Conservation (phyloP, 1,140 invertebrate genomes). For the Meloidogyne floridensis region DNA sequence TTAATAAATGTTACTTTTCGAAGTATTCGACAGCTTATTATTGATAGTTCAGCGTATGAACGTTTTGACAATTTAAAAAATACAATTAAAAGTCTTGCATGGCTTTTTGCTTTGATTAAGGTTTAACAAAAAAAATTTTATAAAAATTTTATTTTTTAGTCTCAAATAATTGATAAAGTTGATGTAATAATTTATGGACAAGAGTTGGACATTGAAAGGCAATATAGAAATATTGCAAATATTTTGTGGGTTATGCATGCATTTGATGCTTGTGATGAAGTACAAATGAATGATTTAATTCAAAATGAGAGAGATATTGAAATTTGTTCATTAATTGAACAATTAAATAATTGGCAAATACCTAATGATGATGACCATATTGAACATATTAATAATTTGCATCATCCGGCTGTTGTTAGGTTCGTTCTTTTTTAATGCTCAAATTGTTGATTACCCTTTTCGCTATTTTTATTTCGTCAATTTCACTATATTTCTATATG, state of each 20-base stretch:
- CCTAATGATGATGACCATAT: slow-evolving; percentile 29
- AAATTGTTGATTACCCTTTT: neutral
- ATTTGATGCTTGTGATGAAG: slow-evolving; percentile 26
- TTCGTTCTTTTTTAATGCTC: neutral
- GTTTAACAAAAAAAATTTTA: neutral
- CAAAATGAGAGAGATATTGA: slow-evolving; percentile 13
- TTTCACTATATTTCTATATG: no score
- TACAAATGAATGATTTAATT: neutral
- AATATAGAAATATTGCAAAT: slow-evolving; percentile 19
- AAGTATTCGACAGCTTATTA: slow-evolving; percentile 12
- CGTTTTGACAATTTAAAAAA: slow-evolving; percentile 31
- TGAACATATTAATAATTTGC: slow-evolving; percentile 13
- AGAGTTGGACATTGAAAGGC: neutral
- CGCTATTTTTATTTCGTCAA: no score
- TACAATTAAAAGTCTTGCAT: slow-evolving; percentile 26
- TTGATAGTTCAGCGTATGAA: slow-evolving; percentile 33
- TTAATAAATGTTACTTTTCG: slow-evolving; percentile 29
- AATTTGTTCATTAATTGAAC: slow-evolving; percentile 18
- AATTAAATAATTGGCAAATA: slow-evolving; percentile 29
- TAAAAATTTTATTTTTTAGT: neutral
- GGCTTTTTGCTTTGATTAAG: slow-evolving; percentile 29
- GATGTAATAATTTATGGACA: slow-evolving; percentile 20
- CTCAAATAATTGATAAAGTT: slow-evolving; percentile 19
- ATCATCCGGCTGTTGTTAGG: neutral
- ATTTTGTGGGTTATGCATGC: slow-evolving; percentile 32